Conservation (phyloP, 2,113 vertebrate species). For the Petrocephalus microphthalmus region DNA sequence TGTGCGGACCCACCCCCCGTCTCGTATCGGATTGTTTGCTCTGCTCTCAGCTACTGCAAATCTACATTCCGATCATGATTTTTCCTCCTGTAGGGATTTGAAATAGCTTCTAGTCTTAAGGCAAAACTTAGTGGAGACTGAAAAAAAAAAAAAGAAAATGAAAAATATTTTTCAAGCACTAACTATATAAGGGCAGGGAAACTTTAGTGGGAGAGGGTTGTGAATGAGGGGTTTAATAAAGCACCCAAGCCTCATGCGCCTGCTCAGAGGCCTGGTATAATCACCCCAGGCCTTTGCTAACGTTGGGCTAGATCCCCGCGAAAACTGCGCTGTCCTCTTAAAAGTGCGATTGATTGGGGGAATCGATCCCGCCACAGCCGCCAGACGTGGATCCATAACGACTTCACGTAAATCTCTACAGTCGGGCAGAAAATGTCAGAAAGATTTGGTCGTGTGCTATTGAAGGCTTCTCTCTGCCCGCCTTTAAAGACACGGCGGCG, state of each 20-base stretch:
- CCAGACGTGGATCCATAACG: conserved; percentile 60
- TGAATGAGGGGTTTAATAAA: not conserved
- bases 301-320: conserved; percentile 49
- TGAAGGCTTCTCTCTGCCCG: not conserved
- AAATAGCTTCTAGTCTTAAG: not conserved
- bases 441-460: conserved; percentile 26
- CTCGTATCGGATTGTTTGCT: not conserved
- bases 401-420: conserved; percentile 61
- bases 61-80: conserved; percentile 18
- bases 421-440: conserved; percentile 58
- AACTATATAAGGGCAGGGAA: not conserved
- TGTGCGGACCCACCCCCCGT: not conserved
- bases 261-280: conserved; percentile 29
- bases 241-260: not conserved
- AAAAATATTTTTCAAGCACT: not conserved
- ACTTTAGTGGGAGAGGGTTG: not conserved
- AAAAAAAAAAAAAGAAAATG: not conserved
- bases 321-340: conserved; percentile 63
- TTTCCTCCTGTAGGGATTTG: not conserved
- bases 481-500: not conserved
- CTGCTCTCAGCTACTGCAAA: not conserved
- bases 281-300: conserved; percentile 52
- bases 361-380: conserved; percentile 61
- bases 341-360: conserved; percentile 66
- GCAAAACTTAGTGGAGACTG: not conserved